Evolutionary conservation across 2,888 invertebrate species (phyloP).

Genomic region (Polymixis lichenea): DNA sequence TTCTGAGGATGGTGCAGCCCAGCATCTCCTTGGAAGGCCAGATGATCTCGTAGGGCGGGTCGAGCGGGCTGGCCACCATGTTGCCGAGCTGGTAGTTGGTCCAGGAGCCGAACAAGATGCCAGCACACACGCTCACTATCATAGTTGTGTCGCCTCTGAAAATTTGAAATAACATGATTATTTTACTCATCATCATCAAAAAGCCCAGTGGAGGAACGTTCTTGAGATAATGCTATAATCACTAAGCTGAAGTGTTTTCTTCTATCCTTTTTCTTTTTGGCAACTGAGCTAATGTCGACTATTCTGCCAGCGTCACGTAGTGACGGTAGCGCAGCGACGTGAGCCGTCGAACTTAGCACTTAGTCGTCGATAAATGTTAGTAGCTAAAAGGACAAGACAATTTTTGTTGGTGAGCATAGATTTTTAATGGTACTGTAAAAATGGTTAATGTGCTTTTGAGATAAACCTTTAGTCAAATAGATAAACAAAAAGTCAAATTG

Average conservation of each 20-base stretch:
- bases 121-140: conserved; percentile 95
- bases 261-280: not conserved
- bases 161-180: conserved; percentile 51
- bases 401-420: not conserved
- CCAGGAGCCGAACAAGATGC: conserved; percentile 95
- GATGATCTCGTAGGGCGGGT: conserved; percentile 94
- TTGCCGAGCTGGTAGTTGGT: conserved; percentile 95
- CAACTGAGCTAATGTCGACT: not conserved
- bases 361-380: not conserved
- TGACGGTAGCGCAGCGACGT: not conserved
- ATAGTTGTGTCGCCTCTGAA: conserved; percentile 97
- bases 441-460: not conserved
- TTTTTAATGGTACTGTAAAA: not conserved
- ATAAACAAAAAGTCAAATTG: no score
- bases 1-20: conserved; percentile 92
- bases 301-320: not conserved
- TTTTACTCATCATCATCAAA: not conserved
- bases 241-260: not conserved
- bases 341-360: not conserved
- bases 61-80: conserved; percentile 90
- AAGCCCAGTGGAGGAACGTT: not conserved
- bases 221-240: not conserved
- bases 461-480: no score
- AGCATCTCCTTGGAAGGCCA: conserved; percentile 95
- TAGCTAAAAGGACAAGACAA: not conserved